Percentiles rank a stretch among this genome's conserved stretches.
Evolutionary conservation across 2,888 invertebrate species (phyloP).

Genomic region (Diploptera punctata): DNA sequence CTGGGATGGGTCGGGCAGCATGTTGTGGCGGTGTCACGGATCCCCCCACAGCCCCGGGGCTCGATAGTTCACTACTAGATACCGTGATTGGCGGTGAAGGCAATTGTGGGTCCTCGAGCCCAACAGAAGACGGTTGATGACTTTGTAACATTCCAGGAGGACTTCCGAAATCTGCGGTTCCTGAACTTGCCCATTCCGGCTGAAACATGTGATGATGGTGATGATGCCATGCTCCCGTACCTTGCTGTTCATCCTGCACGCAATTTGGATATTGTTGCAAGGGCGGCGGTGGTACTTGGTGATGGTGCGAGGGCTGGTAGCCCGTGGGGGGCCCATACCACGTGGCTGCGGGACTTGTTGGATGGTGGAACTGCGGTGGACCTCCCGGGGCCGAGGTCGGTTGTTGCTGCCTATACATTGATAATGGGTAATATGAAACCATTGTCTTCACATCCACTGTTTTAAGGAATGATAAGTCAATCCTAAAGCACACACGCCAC

Average conservation of each 20-base stretch:
- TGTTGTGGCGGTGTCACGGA: slow-evolving; percentile 53
- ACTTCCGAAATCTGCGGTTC: slow-evolving; percentile 29
- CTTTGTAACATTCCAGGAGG: slow-evolving; percentile 50
- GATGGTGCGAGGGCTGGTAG: slow-evolving; percentile 64
- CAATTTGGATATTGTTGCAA: slow-evolving; percentile 44
- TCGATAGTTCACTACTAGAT: slow-evolving; percentile 66
- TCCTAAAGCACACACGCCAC: neutral
- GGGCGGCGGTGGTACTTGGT: slow-evolving; percentile 31
- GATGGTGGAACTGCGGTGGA: slow-evolving; percentile 35
- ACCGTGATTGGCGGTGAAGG: slow-evolving; percentile 67
- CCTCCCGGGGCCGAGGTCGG: slow-evolving; percentile 49
- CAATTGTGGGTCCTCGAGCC: slow-evolving; percentile 47
- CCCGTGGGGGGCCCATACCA: slow-evolving; percentile 56
- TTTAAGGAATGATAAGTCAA: no score
- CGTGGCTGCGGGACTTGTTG: slow-evolving; percentile 51
- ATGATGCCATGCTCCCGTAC: slow-evolving; percentile 36
- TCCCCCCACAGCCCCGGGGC: slow-evolving; percentile 58
- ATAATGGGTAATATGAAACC: slow-evolving; percentile 77
- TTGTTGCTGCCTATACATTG: slow-evolving; percentile 70
- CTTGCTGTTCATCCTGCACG: slow-evolving; percentile 39
- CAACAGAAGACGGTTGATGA: slow-evolving; percentile 58
- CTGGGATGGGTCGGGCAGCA: slow-evolving; percentile 67
- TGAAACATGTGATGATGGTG: slow-evolving; percentile 39
- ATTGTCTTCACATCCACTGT: slow-evolving; percentile 53
- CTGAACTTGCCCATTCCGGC: slow-evolving; percentile 41